Percentiles rank a stretch among this genome's conserved stretches.
Evolutionary conservation across 2,113 vertebrate species (phyloP).

Genomic region (Nanorana parkeri): DNA sequence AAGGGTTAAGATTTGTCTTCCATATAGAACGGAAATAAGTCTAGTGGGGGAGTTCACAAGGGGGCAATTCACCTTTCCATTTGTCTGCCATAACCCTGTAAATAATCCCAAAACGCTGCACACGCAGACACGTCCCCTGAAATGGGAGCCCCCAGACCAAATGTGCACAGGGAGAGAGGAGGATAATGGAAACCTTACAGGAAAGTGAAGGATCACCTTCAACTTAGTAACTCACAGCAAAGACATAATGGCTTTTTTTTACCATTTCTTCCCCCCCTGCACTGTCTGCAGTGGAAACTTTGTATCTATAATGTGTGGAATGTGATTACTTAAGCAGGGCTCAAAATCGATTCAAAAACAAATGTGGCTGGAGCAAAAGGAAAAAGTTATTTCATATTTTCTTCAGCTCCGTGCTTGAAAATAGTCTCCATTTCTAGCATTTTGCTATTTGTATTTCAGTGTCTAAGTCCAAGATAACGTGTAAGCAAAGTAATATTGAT

Average conservation of each 20-base stretch:
- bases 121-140: constrained; percentile 61
- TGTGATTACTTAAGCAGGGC: background rate
- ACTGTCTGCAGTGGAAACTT: constrained; percentile 11
- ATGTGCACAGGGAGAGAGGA: background rate
- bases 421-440: too few species aligned
- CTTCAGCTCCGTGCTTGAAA: too few species aligned
- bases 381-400: background rate
- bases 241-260: background rate
- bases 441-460: too few species aligned
- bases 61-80: constrained; percentile 69
- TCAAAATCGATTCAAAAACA: background rate
- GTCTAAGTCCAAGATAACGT: too few species aligned
- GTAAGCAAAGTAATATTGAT: too few species aligned
- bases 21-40: constrained; percentile 62
- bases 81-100: constrained; percentile 69
- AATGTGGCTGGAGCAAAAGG: background rate
- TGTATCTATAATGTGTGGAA: constrained; percentile 22
- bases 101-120: constrained; percentile 65
- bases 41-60: constrained; percentile 60
- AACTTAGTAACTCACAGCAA: constrained; percentile 13
- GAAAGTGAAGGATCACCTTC: constrained; percentile 29
- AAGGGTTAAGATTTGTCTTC: constrained; percentile 63
- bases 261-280: background rate
- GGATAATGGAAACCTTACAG: constrained; percentile 25
- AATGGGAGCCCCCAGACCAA: constrained; percentile 45